These are phyloP conservation scores for Penaeus indicus DNA, from an alignment of 1,140 invertebrate genomes.

Conservation along the genomic window DNA sequence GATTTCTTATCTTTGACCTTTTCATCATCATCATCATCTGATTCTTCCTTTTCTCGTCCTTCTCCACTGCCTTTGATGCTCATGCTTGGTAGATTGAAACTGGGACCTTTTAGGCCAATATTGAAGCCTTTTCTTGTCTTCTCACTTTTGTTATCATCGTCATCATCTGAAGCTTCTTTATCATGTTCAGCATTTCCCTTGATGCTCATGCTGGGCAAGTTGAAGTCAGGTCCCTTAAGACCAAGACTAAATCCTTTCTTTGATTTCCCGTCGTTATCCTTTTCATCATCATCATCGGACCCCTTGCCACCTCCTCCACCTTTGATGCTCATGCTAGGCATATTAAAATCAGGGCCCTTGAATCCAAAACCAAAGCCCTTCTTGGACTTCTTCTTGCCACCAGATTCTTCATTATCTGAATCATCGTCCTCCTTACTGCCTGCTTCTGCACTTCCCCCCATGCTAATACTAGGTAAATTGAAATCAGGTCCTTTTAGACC, in stretches of 20 bases:
- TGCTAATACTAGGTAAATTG: background rate
- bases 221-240: slow-evolving; percentile 32
- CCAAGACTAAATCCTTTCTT: slow-evolving; percentile 8
- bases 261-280: background rate
- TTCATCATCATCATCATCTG: background rate
- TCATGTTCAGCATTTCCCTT: background rate
- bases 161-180: background rate
- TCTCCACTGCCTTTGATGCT: background rate
- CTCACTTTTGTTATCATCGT: background rate
- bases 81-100: background rate
- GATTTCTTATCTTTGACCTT: no score
- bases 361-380: slow-evolving; percentile 25
- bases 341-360: slow-evolving; percentile 32
- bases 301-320: background rate
- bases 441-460: no score
- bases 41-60: background rate
- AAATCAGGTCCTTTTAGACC: slow-evolving; percentile 32
- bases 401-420: no score
- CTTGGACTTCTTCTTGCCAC: no score
- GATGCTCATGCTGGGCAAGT: slow-evolving; percentile 22
- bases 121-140: background rate
- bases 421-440: no score
- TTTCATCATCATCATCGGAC: slow-evolving; percentile 9
- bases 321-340: slow-evolving; percentile 34
- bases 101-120: background rate